Evolutionary conservation across 2,797 vertebrate genomes (phyloP).

Genomic region (Cetoscarus ocellatus): DNA sequence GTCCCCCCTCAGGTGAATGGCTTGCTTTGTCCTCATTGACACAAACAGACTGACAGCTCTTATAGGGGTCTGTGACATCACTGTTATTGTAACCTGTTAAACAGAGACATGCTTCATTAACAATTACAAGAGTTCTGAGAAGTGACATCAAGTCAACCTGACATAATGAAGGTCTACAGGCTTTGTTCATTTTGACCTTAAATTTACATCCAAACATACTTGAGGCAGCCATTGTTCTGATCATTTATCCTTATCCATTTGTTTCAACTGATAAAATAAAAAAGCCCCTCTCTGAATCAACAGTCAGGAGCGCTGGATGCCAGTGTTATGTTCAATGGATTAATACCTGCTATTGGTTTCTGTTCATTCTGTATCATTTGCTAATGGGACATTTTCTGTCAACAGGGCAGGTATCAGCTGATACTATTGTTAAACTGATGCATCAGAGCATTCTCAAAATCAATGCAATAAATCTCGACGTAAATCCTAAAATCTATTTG

Average conservation of each 20-base stretch:
- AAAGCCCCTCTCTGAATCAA: too few species aligned
- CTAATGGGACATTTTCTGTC: too few species aligned
- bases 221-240: neutral
- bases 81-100: slow-evolving; percentile 52
- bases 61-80: slow-evolving; percentile 29
- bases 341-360: too few species aligned
- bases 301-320: too few species aligned
- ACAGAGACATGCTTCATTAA: slow-evolving; percentile 46
- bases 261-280: too few species aligned
- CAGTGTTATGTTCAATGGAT: too few species aligned
- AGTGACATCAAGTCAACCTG: slow-evolving; percentile 42
- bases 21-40: slow-evolving; percentile 21
- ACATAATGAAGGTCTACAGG: slow-evolving; percentile 46
- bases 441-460: too few species aligned
- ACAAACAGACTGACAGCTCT: slow-evolving; percentile 29
- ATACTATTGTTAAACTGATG: neutral
- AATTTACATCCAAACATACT: slow-evolving; percentile 5
- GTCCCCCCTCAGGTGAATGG: slow-evolving; percentile 22
- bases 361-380: too few species aligned
- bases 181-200: slow-evolving; percentile 22
- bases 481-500: neutral
- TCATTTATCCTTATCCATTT: neutral
- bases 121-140: slow-evolving; percentile 34
- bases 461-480: too few species aligned
- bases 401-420: too few species aligned